These are phyloP conservation scores for Ips typographus DNA, from an alignment of 1,140 invertebrate genomes.

Conservation along the genomic window DNA sequence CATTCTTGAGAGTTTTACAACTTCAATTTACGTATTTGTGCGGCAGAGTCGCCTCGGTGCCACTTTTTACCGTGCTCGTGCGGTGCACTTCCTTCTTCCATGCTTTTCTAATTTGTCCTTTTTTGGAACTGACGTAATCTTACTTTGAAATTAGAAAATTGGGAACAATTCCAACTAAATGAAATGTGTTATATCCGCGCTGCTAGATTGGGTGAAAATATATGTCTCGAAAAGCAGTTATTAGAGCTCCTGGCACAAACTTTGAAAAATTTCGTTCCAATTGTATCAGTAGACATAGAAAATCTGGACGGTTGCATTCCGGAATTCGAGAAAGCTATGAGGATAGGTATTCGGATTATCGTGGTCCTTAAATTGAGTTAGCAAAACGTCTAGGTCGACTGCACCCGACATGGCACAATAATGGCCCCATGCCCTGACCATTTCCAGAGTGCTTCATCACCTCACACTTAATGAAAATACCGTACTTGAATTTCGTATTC, in stretches of 20 bases:
- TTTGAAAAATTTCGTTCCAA: background rate
- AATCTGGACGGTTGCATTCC: background rate
- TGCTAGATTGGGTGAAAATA: background rate
- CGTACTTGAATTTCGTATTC: conserved; percentile 43
- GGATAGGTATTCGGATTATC: conserved; percentile 27
- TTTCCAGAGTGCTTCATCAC: conserved; percentile 45
- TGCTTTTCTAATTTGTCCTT: conserved; percentile 30
- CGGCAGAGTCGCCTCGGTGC: conserved; percentile 30
- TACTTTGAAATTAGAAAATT: conserved; percentile 35
- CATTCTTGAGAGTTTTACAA: conserved; percentile 40
- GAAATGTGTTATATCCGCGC: conserved; percentile 19
- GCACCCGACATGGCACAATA: conserved; percentile 45
- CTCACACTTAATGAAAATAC: conserved; percentile 47
- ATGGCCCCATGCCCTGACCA: conserved; percentile 41
- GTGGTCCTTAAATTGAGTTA: conserved; percentile 44
- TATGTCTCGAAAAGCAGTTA: conserved; percentile 1
- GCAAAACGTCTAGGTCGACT: conserved; percentile 44
- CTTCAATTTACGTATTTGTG: conserved; percentile 37
- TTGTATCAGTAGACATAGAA: background rate
- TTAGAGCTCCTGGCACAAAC: background rate
- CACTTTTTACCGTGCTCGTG: conserved; percentile 34
- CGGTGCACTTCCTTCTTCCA: conserved; percentile 31
- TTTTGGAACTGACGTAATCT: conserved; percentile 27
- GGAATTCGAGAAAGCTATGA: background rate
- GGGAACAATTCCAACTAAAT: conserved; percentile 34